Percentiles rank a stretch among this genome's conserved stretches.
Evolutionary conservation across 2,113 vertebrate species (phyloP).

Genomic region (Thunnus thynnus): DNA sequence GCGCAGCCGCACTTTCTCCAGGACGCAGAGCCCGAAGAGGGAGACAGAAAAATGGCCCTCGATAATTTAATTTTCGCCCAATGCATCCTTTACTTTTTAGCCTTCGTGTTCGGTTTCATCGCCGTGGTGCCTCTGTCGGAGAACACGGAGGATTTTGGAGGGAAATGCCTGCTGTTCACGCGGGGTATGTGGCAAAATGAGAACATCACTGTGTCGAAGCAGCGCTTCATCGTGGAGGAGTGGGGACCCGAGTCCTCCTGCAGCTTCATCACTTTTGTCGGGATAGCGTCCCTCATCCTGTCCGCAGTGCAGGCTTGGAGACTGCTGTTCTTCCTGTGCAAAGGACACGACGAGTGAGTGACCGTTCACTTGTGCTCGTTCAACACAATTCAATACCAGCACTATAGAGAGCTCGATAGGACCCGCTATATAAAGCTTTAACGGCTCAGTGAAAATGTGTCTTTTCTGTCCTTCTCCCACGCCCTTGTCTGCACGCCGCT

Average conservation of each 20-base stretch:
- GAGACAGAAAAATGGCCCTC: slow-evolving; percentile 88
- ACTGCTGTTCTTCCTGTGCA: slow-evolving; percentile 95
- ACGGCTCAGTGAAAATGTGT: neutral
- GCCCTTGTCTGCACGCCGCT: neutral
- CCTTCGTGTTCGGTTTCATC: slow-evolving; percentile 94
- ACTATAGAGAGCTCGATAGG: neutral
- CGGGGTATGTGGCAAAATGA: slow-evolving; percentile 97
- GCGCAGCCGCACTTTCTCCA: slow-evolving; percentile 75
- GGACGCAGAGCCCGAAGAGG: slow-evolving; percentile 58
- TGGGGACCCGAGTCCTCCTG: slow-evolving; percentile 96
- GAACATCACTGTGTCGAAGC: slow-evolving; percentile 94
- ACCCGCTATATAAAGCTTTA: neutral
- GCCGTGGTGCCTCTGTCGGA: slow-evolving; percentile 95
- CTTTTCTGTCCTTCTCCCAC: slow-evolving; percentile 24
- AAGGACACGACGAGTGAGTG: slow-evolving; percentile 97
- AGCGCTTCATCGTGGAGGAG: slow-evolving; percentile 96
- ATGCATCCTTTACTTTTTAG: slow-evolving; percentile 92
- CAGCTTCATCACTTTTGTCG: slow-evolving; percentile 94
- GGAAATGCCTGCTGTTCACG: slow-evolving; percentile 95
- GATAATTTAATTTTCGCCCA: slow-evolving; percentile 92
- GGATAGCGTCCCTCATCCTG: slow-evolving; percentile 92
- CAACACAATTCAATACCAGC: neutral
- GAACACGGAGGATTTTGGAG: slow-evolving; percentile 93
- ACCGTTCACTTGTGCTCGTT: slow-evolving; percentile 8
- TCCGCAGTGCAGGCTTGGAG: slow-evolving; percentile 96